Conservation (phyloP, 2,888 invertebrate species). For the Polietes domitor region DNA sequence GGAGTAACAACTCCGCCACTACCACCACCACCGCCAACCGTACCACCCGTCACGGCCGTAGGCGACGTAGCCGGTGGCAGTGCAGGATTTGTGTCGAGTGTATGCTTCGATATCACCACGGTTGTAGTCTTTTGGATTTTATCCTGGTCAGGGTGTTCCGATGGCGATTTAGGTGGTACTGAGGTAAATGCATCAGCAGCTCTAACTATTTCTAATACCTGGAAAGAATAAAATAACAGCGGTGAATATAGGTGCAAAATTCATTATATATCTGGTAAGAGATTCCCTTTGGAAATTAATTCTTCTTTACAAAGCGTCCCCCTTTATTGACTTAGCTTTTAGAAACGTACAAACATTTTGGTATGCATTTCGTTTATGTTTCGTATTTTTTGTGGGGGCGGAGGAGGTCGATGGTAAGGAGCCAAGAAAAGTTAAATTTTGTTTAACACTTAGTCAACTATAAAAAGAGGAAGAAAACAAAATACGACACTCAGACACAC, state of each 20-base stretch:
- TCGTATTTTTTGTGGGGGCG: background rate
- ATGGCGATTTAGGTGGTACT: conserved; percentile 88
- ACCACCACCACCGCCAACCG: conserved; percentile 45
- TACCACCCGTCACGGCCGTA: conserved; percentile 66
- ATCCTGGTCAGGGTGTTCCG: conserved; percentile 83
- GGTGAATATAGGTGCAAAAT: background rate
- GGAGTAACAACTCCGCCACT: conserved; percentile 49
- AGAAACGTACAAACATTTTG: conserved; percentile 23
- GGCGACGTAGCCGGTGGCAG: conserved; percentile 74
- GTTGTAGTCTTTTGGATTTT: conserved; percentile 92
- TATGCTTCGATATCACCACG: conserved; percentile 96
- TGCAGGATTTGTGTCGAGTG: conserved; percentile 84
- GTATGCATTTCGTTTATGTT: background rate
- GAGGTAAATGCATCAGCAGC: conserved; percentile 84
- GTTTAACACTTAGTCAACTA: conserved; percentile 20
- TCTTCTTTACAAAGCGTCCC: conserved; percentile 21
- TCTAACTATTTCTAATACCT: conserved; percentile 94
- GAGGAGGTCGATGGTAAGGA: background rate
- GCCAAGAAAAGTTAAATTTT: conserved; percentile 36
- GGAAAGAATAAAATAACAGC: conserved; percentile 29
- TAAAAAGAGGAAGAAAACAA: background rate
- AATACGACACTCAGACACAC: background rate
- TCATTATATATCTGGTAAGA: background rate
- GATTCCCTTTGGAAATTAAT: conserved; percentile 22
- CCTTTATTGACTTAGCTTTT: conserved; percentile 47